Evolutionary conservation across 2,113 vertebrate genomes (phyloP), one percentile per base, ranked within the genome.

Genomic region (Oenanthe oenanthe): DNA sequence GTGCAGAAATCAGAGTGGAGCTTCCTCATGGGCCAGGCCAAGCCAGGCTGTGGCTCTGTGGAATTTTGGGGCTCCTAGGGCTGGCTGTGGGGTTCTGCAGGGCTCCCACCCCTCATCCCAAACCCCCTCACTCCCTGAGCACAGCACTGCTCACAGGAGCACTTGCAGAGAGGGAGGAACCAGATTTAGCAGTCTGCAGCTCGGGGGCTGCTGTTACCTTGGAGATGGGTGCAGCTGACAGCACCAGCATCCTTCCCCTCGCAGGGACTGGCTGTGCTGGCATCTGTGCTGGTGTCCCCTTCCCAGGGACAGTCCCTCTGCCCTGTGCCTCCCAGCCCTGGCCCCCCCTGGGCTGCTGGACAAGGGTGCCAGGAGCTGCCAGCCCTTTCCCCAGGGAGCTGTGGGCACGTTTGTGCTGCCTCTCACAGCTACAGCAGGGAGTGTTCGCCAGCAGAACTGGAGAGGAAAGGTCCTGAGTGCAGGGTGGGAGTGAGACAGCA

Each of bases 141-240:
- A 2, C 21, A 3, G 34, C 9, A 4, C 24, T 0, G 36, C 67
- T 88, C 25, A 13, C 45, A 1, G 81, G 84, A 85, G 81, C 65
- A 0, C 72, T 84, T 4, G 78, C 88, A 73, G 9, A 15, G 89
- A 17, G 89, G 77, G 87, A 93, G 53, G 22, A 84, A 62, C 61
- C 93, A 75, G 81, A 94, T 94, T 87, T 89, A 93, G 93, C 60
- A 89, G 13, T 25, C 20, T 47, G 73, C 48, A 91, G 92, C 89
- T 19, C 18, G 70, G 77, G 93, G 56, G 92, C 79, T 91, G 89
- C 60, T 75, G 96, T 96, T 96, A 57, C 96, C 96, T 51, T 95
- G 96, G 96, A 96, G 96, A 95, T 96, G 89, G 81, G 84, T 50
- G 24, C 80, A 89, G 92, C 65, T 73, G 19, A 1, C 63, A 50